A percentile compares a stretch with the other conserved stretches of the same genome.
phyloP scores from a whole-genome alignment of 2,113 vertebrate species.

The Erpornis zantholeuca region DNA sequence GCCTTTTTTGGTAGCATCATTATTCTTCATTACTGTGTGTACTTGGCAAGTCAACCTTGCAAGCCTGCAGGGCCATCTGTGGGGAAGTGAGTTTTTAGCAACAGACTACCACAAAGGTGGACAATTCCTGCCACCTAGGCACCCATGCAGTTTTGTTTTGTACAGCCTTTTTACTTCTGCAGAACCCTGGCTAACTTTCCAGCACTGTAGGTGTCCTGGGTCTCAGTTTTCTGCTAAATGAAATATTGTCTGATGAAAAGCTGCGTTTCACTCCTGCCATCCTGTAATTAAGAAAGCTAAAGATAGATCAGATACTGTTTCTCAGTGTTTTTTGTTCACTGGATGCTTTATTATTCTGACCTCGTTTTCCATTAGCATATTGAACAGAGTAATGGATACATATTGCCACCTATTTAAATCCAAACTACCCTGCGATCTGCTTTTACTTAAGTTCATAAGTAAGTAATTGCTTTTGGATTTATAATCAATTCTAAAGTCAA shows the following conservation, averaged over 20 bases:
- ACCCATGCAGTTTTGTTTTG: background rate
- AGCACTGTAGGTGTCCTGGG: background rate
- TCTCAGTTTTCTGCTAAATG: background rate
- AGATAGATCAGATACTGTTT: background rate
- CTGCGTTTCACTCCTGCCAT: background rate
- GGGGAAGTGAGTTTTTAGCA: background rate
- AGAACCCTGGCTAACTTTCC: background rate
- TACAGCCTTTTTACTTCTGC: background rate
- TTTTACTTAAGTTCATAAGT: background rate
- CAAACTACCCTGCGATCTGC: background rate
- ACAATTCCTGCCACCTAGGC: background rate
- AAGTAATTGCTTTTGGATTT: constrained; percentile 9
- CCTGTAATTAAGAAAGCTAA: constrained; percentile 11
- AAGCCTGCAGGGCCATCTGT: background rate
- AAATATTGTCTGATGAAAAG: background rate
- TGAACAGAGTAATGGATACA: background rate
- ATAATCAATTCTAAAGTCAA: constrained; percentile 17
- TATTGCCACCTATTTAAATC: constrained; percentile 39
- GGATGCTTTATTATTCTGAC: constrained; percentile 5
- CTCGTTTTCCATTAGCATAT: background rate
- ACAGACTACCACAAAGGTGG: background rate
- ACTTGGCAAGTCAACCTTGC: background rate
- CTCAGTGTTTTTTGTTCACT: background rate
- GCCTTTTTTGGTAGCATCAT: background rate
- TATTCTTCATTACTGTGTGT: background rate